Base-by-base conservation (phyloP, 2,113 vertebrate species). In the Cathartes aura region DNA sequence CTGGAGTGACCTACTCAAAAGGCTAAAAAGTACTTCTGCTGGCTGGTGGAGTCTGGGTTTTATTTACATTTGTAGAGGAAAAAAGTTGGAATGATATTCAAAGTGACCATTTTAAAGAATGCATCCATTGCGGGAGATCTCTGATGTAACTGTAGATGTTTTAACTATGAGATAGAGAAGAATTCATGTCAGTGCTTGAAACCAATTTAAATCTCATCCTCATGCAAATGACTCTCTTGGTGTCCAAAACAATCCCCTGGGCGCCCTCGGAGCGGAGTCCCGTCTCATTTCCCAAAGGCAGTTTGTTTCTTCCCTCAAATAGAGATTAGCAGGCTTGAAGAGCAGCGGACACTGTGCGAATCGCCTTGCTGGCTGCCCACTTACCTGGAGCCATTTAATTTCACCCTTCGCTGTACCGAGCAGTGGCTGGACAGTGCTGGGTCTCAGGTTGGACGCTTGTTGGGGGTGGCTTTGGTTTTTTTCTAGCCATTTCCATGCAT, bases 41-140 rank as follows among this genome's bases (percentile, higher is more conserved):
- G 70, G 47, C 58, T 88, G 70, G 29, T 30, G 32, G 36, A 90
- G 89, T 64, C 85, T 96, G 92, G 9, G 6, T 52, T 85, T 80
- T 92, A 80, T 90, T 90, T 76, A 86, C 86, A 90, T 83, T 52
- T 21, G 21, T 13, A 38, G 45, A 67, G 64, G 56, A 64, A 90
- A 71, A 38, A 64, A 15, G 34, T 34, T 18, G 1, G 26, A 38
- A 15, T 7, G 5, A 15, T 76, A 89, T 60, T 86, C 68, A 70
- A 96, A 92, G 72, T 14, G 59, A 72, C 82, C 72, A 38, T 76
- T 82, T 71, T 56, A 34, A 85, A 85, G 53, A 11, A 34, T 15
- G 71, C 34, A 60, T 34, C 75, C 55, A 17, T 13, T 20, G 47
- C 32, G 42, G 56, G 52, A 85, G 72, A 72, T 52, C 27, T 24